Conservation (phyloP, 2,113 vertebrate genomes). For the Pitta sordida region DNA sequence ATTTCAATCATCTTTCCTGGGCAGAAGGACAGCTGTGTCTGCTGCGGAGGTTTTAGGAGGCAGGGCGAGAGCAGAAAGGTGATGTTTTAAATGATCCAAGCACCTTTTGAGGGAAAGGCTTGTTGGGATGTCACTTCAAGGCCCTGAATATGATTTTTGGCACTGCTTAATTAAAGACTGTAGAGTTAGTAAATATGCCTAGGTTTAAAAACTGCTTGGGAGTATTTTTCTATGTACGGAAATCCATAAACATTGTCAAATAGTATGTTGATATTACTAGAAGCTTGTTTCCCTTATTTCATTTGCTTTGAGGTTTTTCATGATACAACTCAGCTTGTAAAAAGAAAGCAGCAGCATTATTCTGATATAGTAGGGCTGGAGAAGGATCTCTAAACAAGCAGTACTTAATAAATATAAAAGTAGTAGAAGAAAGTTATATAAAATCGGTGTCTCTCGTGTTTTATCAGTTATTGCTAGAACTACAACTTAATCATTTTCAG, state of each 20-base stretch:
- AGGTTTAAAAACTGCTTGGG: not conserved
- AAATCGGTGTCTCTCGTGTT: not conserved
- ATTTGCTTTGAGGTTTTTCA: fast-evolving
- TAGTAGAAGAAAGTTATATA: not conserved
- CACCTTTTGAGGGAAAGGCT: not conserved
- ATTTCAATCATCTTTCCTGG: not conserved
- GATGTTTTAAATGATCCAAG: not conserved
- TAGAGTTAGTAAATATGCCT: not conserved
- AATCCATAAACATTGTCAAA: not conserved
- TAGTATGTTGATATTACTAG: not conserved
- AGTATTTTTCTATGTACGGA: not conserved
- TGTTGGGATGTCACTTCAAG: not conserved
- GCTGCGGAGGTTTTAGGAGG: not conserved
- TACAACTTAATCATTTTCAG: not conserved
- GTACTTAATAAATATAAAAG: not conserved
- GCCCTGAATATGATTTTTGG: not conserved
- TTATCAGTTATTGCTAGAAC: not conserved
- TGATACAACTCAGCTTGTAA: not conserved
- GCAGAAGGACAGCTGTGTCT: not conserved
- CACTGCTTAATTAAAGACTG: not conserved
- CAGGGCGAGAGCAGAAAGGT: not conserved
- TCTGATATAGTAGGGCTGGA: not conserved
- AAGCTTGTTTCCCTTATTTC: not conserved
- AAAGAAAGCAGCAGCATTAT: not conserved
- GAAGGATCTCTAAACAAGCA: not conserved